These are phyloP conservation scores for Megaceryle alcyon DNA, from an alignment of 2,797 vertebrate genomes.

Conservation along the genomic window DNA sequence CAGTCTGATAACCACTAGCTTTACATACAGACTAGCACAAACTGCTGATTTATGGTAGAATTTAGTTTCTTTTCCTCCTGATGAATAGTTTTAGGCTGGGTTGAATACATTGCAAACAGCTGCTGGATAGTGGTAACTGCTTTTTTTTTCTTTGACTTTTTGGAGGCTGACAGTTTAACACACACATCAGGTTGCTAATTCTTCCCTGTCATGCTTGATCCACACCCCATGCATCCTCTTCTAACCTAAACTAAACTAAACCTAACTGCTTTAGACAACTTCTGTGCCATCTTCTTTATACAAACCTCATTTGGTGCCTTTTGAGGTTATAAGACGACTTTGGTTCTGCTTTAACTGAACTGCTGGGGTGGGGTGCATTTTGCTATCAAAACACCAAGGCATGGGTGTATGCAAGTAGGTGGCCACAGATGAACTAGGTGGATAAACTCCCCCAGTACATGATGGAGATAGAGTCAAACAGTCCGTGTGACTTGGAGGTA, in stretches of 20 bases:
- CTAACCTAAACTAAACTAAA: background rate
- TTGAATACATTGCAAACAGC: background rate
- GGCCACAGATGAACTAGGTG: background rate
- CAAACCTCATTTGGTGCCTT: background rate
- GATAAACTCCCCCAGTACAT: background rate
- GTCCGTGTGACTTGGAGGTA: background rate
- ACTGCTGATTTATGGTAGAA: background rate
- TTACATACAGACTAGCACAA: background rate
- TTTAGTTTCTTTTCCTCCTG: background rate
- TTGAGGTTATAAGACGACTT: background rate
- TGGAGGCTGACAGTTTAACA: background rate
- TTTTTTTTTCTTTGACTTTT: background rate
- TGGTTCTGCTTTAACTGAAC: background rate
- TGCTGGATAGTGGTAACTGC: background rate
- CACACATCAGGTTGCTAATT: background rate
- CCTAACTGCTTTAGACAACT: background rate
- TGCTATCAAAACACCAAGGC: background rate
- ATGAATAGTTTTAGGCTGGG: background rate
- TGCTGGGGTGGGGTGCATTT: background rate
- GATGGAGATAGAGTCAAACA: background rate
- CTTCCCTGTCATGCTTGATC: background rate
- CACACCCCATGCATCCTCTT: background rate
- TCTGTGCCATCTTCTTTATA: background rate
- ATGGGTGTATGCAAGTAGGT: background rate
- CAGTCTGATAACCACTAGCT: background rate